Evolutionary conservation across 2,113 vertebrate genomes (phyloP), one percentile per base, ranked within the genome.

Genomic region (Lathamus discolor): DNA sequence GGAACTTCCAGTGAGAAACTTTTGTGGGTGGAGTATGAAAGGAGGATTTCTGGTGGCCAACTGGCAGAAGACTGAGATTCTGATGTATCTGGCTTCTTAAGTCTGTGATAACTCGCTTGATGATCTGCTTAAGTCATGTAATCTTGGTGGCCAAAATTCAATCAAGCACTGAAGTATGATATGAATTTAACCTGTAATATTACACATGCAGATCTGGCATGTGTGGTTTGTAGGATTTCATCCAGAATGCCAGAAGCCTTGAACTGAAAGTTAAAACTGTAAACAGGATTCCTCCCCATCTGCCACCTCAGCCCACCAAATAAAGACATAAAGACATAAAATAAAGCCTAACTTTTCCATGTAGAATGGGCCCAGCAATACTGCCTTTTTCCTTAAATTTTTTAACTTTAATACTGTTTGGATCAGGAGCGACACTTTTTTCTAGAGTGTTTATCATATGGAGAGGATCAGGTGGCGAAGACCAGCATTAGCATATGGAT

Each of bases 281-380:
- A 19, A 43, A 18, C 12, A 37, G 5, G 49, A 27, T 11, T 49
- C 10, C 6, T 2, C 2, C 1, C 2, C 14, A 7, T 13, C 11
- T 7, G 7, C 57, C 22, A 35, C 22, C 9, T 35, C 22, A 23
- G 22, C 33, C 57, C 33, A 24, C 2, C 5, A 13, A 0, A 15
- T 2, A 1, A 22, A 62, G 15, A 4, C 4, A 48, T 41, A 37
- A 37, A 37, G 37, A 37, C 37, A 37, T 37, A 37, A 37, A 37
- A 37, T 37, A 37, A 37, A 37, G 25, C 18, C 23, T 61, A 17
- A 64, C 4, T 78, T 62, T 59, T 72, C 43, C 9, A 0, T 59
- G 4, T 35, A 31, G 86, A 62, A 66, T 37, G 27, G 33, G 4
- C 48, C 24, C 55, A 57, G 29, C 4, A 35, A 27, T 61, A 43